Conservation (phyloP, 2,113 vertebrate genomes). For the Monarcha castaneiventris region DNA sequence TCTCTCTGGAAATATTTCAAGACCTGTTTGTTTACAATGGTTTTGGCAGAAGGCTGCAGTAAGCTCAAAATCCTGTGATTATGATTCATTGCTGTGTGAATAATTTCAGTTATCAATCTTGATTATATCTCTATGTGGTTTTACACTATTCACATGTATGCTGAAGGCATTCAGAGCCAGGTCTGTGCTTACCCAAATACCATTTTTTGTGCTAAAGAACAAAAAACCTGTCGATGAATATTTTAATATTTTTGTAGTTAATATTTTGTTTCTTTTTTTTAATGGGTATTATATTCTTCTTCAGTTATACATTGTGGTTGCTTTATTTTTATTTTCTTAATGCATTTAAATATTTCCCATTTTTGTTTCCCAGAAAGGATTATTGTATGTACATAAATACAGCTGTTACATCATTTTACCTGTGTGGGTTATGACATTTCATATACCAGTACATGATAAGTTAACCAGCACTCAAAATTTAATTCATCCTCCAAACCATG, state of each 20-base stretch:
- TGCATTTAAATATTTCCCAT: neutral
- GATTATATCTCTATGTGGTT: neutral
- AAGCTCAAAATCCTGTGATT: neutral
- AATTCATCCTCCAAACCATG: neutral
- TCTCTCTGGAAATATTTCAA: neutral
- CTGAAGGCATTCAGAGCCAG: neutral
- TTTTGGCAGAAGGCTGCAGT: neutral
- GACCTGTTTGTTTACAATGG: neutral
- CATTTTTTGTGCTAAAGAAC: neutral
- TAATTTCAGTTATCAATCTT: neutral
- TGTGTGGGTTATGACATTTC: neutral
- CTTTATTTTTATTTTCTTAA: neutral
- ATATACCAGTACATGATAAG: neutral
- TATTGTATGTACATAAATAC: neutral
- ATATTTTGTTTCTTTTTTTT: neutral
- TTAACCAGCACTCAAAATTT: neutral
- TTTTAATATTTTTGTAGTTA: neutral
- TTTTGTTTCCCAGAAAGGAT: neutral
- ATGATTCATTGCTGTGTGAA: slow-evolving; percentile 2
- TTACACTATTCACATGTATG: neutral
- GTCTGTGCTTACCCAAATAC: neutral
- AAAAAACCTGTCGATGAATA: fast-evolving
- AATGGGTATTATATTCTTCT: neutral
- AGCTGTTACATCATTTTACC: neutral
- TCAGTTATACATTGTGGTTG: fast-evolving